Conservation (phyloP, 1,140 invertebrate genomes). For the Mizuhopecten yessoensis region DNA sequence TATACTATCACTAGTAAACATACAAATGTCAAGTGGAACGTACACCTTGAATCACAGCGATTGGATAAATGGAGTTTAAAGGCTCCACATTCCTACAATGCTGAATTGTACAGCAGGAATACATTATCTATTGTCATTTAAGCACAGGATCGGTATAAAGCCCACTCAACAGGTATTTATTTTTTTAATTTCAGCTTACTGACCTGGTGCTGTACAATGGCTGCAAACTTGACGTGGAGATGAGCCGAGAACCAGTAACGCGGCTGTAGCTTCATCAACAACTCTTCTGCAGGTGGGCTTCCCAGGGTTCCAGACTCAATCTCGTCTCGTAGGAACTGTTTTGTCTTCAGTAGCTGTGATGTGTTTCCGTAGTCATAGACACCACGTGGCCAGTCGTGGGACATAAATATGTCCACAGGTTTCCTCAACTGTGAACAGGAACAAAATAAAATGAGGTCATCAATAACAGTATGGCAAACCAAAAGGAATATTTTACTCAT, state of each 20-base stretch:
- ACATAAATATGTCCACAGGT: conserved; percentile 94
- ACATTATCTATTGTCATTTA: too few relatives aligned
- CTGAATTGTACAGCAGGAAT: too few relatives aligned
- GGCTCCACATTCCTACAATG: too few relatives aligned
- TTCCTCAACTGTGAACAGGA: conserved; percentile 79
- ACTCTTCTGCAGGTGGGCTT: conserved; percentile 91
- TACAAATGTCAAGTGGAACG: too few relatives aligned
- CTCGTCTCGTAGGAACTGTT: conserved; percentile 94
- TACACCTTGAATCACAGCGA: too few relatives aligned
- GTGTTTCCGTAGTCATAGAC: conserved; percentile 94
- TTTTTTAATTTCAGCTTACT: background rate
- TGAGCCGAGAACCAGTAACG: conserved; percentile 98
- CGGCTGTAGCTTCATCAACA: conserved; percentile 92
- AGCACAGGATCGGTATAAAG: too few relatives aligned
- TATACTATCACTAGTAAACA: too few relatives aligned
- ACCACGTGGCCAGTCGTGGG: conserved; percentile 98
- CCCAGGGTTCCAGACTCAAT: conserved; percentile 92
- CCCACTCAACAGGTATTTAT: too few relatives aligned
- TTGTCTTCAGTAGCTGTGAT: conserved; percentile 89
- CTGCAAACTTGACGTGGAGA: conserved; percentile 97
- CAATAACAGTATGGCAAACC: too few relatives aligned
- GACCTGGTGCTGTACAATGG: conserved; percentile 89
- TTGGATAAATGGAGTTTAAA: too few relatives aligned
- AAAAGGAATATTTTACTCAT: too few relatives aligned
- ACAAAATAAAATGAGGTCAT: too few relatives aligned